Conservation (phyloP, 2,113 vertebrate species). For the Chlamydotis undulata region DNA sequence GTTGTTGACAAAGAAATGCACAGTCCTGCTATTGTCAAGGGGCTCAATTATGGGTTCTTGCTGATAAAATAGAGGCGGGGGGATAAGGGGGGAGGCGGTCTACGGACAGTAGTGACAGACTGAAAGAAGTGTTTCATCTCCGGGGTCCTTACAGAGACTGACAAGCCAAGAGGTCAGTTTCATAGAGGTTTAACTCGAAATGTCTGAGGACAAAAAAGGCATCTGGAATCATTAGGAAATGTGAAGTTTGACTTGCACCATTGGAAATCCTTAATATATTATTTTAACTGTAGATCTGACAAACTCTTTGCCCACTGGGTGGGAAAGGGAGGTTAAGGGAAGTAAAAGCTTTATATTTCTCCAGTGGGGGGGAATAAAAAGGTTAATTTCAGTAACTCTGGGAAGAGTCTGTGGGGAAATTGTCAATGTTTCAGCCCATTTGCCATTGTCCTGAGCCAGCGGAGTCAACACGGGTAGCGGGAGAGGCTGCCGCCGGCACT, state of each 20-base stretch:
- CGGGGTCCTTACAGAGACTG: conserved; percentile 38
- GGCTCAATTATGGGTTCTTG: conserved; percentile 76
- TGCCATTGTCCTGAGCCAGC: conserved; percentile 21
- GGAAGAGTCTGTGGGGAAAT: conserved; percentile 46
- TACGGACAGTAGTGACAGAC: conserved; percentile 50
- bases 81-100: neutral
- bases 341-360: conserved; percentile 63
- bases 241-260: conserved; percentile 64
- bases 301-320: conserved; percentile 45
- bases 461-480: neutral
- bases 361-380: conserved; percentile 47
- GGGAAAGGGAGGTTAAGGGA: conserved; percentile 49
- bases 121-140: conserved; percentile 65
- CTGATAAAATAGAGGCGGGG: conserved; percentile 57
- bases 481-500: neutral
- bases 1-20: conserved; percentile 74
- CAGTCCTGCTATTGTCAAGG: conserved; percentile 73
- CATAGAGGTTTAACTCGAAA: conserved; percentile 43
- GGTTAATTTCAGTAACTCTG: conserved; percentile 61
- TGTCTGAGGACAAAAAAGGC: conserved; percentile 41
- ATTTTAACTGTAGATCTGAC: conserved; percentile 61
- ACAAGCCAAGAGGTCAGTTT: conserved; percentile 60
- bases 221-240: conserved; percentile 69
- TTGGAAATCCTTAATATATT: conserved; percentile 63
- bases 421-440: conserved; percentile 21